Evolutionary conservation across 2,888 invertebrate genomes (phyloP), one percentile per base, ranked within the genome.

Genomic region (Drosophila demipolita): DNA sequence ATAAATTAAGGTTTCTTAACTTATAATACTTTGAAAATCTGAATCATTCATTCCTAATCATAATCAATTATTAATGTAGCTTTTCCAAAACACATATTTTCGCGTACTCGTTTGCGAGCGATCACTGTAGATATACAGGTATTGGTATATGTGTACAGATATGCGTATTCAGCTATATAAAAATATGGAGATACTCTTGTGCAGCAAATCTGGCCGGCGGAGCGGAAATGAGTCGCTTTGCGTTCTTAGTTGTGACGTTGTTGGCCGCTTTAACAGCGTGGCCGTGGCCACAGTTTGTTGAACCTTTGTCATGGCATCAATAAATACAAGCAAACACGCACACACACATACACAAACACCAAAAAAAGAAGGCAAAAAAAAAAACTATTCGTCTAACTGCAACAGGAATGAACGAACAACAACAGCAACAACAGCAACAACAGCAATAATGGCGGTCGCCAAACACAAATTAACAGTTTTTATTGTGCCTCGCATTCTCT

Each of bases 381-480:
- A 36, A 36, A 48, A 55, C 20, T 23, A 57, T 33, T 52, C 35
- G 58, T 60, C 71, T 45, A 75, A 55, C 59, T 54, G 63, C 57
- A 83, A 49, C 17, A 45, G 40, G n/a, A 66, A 48, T 32, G 75
- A 15, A 45, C 38, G n/a, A 71, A 40, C 32, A 75, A 9, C 32
- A 66, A 55, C 58, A 55, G 45, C 57, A 42, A 45, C 73, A 40
- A 45, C 32, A 15, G 36, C 50, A 20, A 17, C 32, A 6, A 33
- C 50, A n/a, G 35, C 33, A 23, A n/a, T 40, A 42, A 33, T 40
- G 49, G 33, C 26, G 26, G 35, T 42, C 48, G 66, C 45, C 71
- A 67, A 75, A 78, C 65, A 79, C 63, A 83, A 83, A 83, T 83
- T 83, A 83, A 80, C 82, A 75, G 82, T 75, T 80, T 79, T 78